A percentile compares a stretch with the other conserved stretches of the same genome.
Evolutionary conservation across 2,888 invertebrate species (phyloP).

Genomic region (Acleris laterana): DNA sequence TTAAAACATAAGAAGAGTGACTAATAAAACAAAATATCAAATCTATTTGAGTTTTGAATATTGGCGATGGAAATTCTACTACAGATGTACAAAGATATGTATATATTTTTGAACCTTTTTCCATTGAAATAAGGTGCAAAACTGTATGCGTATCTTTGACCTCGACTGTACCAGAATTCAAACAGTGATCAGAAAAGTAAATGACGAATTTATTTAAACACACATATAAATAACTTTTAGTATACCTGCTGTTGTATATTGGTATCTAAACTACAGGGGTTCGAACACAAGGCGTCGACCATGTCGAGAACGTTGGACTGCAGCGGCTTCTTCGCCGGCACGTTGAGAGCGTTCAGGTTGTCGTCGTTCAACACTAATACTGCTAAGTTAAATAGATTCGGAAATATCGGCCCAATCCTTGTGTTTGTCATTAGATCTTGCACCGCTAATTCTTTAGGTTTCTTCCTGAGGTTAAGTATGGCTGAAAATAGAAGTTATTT

Average conservation of each 20-base stretch:
- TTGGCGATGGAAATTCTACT: too few relatives aligned
- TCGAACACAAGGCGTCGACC: constrained; percentile 84
- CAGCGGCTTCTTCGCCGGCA: constrained; percentile 74
- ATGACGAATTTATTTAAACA: too few relatives aligned
- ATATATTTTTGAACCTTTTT: too few relatives aligned
- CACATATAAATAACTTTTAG: too few relatives aligned
- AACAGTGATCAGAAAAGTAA: too few relatives aligned
- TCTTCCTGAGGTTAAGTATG: constrained; percentile 79
- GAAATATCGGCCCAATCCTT: constrained; percentile 84
- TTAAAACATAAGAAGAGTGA: too few relatives aligned
- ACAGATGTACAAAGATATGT: too few relatives aligned
- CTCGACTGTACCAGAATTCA: too few relatives aligned
- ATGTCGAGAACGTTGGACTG: constrained; percentile 81
- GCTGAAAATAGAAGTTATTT: constrained; percentile 51
- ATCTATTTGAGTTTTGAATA: too few relatives aligned
- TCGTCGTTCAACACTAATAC: constrained; percentile 85
- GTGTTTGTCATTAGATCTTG: constrained; percentile 83
- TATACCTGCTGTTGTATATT: constrained; percentile 84
- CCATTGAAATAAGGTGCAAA: too few relatives aligned
- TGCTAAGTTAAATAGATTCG: constrained; percentile 85
- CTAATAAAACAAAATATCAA: too few relatives aligned
- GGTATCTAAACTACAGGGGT: constrained; percentile 81
- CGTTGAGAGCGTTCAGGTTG: constrained; percentile 76
- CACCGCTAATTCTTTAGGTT: constrained; percentile 81
- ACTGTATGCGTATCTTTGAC: too few relatives aligned